Base-by-base conservation (phyloP, 2,888 invertebrate species). In the Dasypogon diadema region DNA sequence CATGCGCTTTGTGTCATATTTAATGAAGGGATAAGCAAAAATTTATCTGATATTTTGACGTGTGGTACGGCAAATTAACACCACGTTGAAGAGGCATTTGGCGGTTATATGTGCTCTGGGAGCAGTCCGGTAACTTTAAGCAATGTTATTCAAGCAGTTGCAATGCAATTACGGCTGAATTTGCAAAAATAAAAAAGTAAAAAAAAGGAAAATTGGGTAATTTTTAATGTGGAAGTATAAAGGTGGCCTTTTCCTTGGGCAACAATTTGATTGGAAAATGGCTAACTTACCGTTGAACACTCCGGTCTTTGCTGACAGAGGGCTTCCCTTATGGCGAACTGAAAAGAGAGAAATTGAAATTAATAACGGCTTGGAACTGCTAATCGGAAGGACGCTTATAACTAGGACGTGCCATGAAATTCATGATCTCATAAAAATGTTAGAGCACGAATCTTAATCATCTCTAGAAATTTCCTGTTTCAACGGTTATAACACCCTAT, bases 231-330 rank as follows among this genome's bases (percentile, higher is more conserved):
- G n/a, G n/a, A n/a, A n/a, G n/a, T n/a, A n/a, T n/a, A n/a, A n/a
- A n/a, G n/a, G n/a, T n/a, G n/a, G n/a, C n/a, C n/a, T n/a, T n/a
- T n/a, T n/a, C n/a, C n/a, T n/a, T n/a, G n/a, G n/a, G n/a, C n/a
- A n/a, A n/a, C n/a, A n/a, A n/a, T n/a, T n/a, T n/a, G n/a, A n/a
- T n/a, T n/a, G n/a, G n/a, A n/a, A n/a, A n/a, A n/a, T n/a, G 26
- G 2, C 37, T 37, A 76, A 81, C 82, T 81, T 76, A 82, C 82
- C 81, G 80, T 80, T 77, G 81, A 81, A 72, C 82, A 82, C 79
- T 81, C 81, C 5, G 81, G 78, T 34, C 79, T 79, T 75, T 80
- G 80, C 60, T 80, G 80, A 74, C 82, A 82, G 42, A 81, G 73
- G 55, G 79, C 77, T 65, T 80, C 80, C 78, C 81, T 80, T 76